These are phyloP conservation scores for Thumatha senex DNA, from an alignment of 2,888 invertebrate species.

Conservation along the genomic window DNA sequence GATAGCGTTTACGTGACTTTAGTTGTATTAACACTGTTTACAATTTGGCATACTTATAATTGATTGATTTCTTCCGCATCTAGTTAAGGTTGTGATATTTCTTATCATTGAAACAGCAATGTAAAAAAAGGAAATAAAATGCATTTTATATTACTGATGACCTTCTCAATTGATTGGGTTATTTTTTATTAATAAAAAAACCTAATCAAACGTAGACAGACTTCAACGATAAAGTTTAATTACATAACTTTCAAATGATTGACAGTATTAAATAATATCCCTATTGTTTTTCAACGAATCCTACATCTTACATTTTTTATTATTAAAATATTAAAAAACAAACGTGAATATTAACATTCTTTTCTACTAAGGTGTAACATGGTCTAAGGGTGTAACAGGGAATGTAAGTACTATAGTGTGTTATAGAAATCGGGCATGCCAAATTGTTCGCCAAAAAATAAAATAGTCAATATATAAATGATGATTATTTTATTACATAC, in stretches of 20 bases:
- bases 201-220: neutral
- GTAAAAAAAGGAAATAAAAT: conserved; percentile 50
- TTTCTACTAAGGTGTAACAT: no score
- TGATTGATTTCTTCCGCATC: conserved; percentile 68
- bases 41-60: conserved; percentile 59
- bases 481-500: no score
- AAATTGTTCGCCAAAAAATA: no score
- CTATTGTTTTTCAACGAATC: no score
- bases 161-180: conserved; percentile 42
- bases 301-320: no score
- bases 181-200: neutral
- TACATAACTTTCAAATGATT: neutral
- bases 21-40: conserved; percentile 36
- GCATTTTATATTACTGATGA: conserved; percentile 60
- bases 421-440: no score
- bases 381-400: no score
- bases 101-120: conserved; percentile 68
- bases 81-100: conserved; percentile 60
- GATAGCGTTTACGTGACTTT: conserved; percentile 29
- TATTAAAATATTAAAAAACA: no score
- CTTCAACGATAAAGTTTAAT: neutral
- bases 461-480: no score
- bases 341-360: no score
- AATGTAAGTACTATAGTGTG: no score
- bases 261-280: no score